Conservation (phyloP, 2,888 invertebrate genomes). For the Drosophila paranaensis region DNA sequence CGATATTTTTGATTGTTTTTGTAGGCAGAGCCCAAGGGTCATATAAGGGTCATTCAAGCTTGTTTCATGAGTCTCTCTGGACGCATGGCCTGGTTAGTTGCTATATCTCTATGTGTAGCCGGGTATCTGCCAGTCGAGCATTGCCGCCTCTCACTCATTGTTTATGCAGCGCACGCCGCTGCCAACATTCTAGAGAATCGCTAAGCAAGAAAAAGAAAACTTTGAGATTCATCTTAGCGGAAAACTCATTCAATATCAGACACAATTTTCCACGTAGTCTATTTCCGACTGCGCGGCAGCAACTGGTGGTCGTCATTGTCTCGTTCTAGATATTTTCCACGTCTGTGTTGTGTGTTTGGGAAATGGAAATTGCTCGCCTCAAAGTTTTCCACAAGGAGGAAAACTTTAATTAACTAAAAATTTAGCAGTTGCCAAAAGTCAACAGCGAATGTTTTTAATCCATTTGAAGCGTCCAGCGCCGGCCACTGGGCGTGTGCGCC, state of each 20-base stretch:
- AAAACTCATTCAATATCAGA: conserved; percentile 28
- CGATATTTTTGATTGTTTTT: neutral
- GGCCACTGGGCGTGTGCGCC: conserved; percentile 40
- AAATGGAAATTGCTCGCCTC: neutral
- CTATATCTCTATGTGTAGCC: too few species aligned
- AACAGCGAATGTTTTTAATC: conserved; percentile 36
- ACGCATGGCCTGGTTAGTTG: too few species aligned
- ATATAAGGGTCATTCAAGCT: too few species aligned
- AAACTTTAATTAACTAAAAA: conserved; percentile 4
- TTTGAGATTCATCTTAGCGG: conserved; percentile 6
- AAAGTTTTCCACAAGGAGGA: neutral
- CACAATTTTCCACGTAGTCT: conserved; percentile 22
- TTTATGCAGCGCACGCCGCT: conserved; percentile 6
- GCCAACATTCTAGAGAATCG: conserved; percentile 31
- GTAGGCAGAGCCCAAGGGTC: too few species aligned
- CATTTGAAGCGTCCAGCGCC: conserved; percentile 23
- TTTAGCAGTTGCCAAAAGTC: conserved; percentile 1
- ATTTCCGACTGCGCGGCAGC: conserved; percentile 2
- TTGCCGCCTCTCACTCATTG: neutral
- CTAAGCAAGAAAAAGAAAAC: neutral
- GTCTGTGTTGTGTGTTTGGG: conserved; percentile 1
- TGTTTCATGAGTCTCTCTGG: too few species aligned
- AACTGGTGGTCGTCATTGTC: conserved; percentile 13
- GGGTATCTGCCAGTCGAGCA: conserved; percentile 1
- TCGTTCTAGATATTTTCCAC: neutral